Percentiles rank a stretch among this genome's conserved stretches.
phyloP scores from a whole-genome alignment of 2,113 vertebrate genomes.

The Lophura nycthemera region DNA sequence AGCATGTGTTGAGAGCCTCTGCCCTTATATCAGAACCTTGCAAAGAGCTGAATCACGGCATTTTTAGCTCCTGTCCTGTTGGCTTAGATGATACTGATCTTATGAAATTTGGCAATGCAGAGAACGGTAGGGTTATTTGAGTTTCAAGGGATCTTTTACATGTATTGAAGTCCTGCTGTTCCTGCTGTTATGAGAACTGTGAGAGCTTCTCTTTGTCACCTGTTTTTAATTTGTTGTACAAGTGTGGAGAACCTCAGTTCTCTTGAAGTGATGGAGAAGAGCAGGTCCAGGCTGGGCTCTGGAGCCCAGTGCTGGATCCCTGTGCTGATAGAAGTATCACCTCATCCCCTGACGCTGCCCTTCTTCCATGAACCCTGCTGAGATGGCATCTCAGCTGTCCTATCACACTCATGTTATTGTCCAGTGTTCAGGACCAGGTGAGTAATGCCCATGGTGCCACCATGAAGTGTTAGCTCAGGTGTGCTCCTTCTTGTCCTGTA shows the following conservation, averaged over 20 bases:
- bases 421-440: accelerated
- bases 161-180: not conserved
- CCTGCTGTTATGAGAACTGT: accelerated
- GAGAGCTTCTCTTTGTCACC: not conserved
- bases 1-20: not conserved
- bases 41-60: not conserved
- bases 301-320: not conserved
- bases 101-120: conserved; percentile 36
- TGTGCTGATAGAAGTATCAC: not conserved
- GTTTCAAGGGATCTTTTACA: not conserved
- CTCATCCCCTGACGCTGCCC: accelerated
- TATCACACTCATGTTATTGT: accelerated
- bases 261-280: accelerated
- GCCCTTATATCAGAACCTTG: not conserved
- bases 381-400: not conserved
- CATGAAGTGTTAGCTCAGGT: accelerated
- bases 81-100: not conserved
- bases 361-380: not conserved
- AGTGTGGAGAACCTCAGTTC: not conserved
- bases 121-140: not conserved
- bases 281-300: accelerated
- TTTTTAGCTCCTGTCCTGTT: conserved; percentile 53
- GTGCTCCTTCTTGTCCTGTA: not conserved
- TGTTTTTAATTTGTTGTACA: not conserved
- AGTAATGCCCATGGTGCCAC: accelerated